Conservation (phyloP, 1,140 invertebrate genomes). For the Cydia splendana region DNA sequence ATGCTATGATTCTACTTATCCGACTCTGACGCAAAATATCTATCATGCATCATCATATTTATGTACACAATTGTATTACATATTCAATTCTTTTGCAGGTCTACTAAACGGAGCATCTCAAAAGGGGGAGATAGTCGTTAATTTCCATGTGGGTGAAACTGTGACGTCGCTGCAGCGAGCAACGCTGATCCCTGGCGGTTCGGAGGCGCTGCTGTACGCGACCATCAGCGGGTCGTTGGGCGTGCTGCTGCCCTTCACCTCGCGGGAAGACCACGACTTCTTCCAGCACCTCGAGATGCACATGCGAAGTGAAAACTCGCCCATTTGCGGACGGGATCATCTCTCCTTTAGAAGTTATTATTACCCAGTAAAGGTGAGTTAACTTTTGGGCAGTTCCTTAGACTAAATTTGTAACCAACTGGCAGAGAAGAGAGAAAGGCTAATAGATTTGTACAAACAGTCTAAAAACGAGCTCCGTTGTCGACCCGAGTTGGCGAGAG, state of each 20-base stretch:
- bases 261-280: conserved; percentile 99
- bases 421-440: too few species aligned
- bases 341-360: conserved; percentile 98
- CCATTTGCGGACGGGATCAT: conserved; percentile 98
- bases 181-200: conserved; percentile 97
- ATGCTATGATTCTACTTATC: conserved; percentile 66
- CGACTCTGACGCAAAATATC: conserved; percentile 49
- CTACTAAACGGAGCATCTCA: conserved; percentile 98
- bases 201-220: conserved; percentile 97
- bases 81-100: conserved; percentile 70
- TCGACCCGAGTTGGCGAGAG: too few species aligned
- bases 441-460: too few species aligned
- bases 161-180: conserved; percentile 95
- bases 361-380: conserved; percentile 95
- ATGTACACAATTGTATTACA: neutral
- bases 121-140: conserved; percentile 95
- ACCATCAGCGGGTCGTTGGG: conserved; percentile 97
- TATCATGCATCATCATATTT: neutral
- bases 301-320: conserved; percentile 97
- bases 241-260: conserved; percentile 98
- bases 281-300: conserved; percentile 99
- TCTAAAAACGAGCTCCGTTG: too few species aligned
- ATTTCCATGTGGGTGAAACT: conserved; percentile 98
- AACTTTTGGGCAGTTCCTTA: too few species aligned
- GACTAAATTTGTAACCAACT: too few species aligned